Conservation (phyloP, 2,888 invertebrate genomes). For the Andrena trimmerana region DNA sequence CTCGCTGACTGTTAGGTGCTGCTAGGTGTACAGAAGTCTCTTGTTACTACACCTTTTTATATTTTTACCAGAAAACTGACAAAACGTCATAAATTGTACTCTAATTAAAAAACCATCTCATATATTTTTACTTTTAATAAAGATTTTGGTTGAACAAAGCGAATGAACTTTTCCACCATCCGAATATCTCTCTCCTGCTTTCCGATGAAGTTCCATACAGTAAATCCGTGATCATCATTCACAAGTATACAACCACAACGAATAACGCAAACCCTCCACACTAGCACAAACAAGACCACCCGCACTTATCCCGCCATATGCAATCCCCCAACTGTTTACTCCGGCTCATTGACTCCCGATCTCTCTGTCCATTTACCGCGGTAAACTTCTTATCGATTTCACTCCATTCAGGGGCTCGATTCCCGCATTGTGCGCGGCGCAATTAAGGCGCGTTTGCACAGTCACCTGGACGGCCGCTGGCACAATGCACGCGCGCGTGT, state of each 20-base stretch:
- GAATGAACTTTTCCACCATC: not conserved
- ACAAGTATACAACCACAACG: not conserved
- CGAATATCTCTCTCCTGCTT: not conserved
- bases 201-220: not conserved
- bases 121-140: too few relatives aligned
- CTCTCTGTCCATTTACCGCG: slow-evolving; percentile 39
- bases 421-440: slow-evolving; percentile 17
- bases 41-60: too few relatives aligned
- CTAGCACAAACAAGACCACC: slow-evolving; percentile 9
- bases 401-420: slow-evolving; percentile 34
- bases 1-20: too few relatives aligned
- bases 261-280: slow-evolving; percentile 3
- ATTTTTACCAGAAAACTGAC: too few relatives aligned
- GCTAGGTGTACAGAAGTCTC: too few relatives aligned
- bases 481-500: slow-evolving; percentile 1
- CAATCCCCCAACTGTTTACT: slow-evolving; percentile 52
- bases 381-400: slow-evolving; percentile 54
- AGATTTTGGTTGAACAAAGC: not conserved
- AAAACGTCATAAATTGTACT: too few relatives aligned
- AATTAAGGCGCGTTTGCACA: slow-evolving; percentile 29
- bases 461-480: slow-evolving; percentile 2
- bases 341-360: slow-evolving; percentile 55
- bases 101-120: too few relatives aligned
- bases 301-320: slow-evolving; percentile 8
- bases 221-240: not conserved